A percentile compares a stretch with the other conserved stretches of the same genome.
Conservation (phyloP, 2,888 invertebrate species). For the Nomada ferruginata region DNA sequence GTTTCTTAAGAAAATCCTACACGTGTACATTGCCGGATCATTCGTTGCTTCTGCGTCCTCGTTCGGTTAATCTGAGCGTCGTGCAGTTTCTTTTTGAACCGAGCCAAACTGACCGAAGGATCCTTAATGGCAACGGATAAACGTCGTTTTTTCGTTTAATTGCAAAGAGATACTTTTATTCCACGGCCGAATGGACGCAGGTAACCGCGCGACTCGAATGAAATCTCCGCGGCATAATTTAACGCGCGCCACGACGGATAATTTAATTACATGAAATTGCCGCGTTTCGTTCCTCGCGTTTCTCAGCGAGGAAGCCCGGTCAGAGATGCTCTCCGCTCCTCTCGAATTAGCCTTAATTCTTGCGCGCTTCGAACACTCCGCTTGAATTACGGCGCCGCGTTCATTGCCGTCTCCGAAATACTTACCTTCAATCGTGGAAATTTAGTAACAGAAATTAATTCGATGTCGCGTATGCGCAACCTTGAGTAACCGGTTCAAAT, state of each 20-base stretch:
- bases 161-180: constrained; percentile 17
- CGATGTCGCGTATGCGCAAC: neutral
- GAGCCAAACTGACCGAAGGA: neutral
- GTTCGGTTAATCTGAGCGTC: neutral
- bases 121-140: constrained; percentile 13
- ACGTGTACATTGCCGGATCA: no score
- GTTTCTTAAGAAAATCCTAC: neutral
- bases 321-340: constrained; percentile 18
- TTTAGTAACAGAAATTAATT: constrained; percentile 17
- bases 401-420: neutral
- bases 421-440: neutral
- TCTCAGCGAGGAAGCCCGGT: constrained; percentile 7
- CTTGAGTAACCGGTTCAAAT: no score
- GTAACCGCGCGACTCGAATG: constrained; percentile 9
- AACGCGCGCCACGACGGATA: constrained; percentile 30
- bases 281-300: constrained; percentile 17
- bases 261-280: constrained; percentile 56
- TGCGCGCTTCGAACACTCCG: constrained; percentile 18
- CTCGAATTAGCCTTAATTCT: constrained; percentile 29
- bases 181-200: constrained; percentile 9
- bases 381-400: constrained; percentile 21
- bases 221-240: constrained; percentile 45
- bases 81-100: neutral
- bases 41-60: neutral
- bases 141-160: constrained; percentile 2